Evolutionary conservation across 1,140 invertebrate species (phyloP), one percentile per base, ranked within the genome.

Genomic region (Belonocnema kinseyi): DNA sequence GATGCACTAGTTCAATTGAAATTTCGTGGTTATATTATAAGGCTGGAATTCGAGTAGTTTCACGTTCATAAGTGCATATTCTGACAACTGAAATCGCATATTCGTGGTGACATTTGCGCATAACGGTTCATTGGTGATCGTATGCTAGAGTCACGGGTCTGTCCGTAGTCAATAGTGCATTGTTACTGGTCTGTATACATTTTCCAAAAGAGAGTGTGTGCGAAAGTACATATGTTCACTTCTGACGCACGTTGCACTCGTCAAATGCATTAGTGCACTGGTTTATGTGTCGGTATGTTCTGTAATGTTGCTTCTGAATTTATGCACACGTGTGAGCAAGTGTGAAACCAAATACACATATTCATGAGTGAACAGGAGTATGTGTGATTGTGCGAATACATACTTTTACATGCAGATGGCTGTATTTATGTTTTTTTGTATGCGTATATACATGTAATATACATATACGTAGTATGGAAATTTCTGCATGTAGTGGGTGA

Each of bases 201-300:
- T 8, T 19, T 8, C n/a, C 33, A 50, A 73, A 71, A 81, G 73
- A 58, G 76, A 53, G 77, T 58, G 26, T 33, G 26, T 75, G 50
- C 33, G 5, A 33, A 33, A 56, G 52, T 81, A 85, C 78, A 80
- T 81, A 79, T 73, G 77, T 82, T 76, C 83, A 79, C 78, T 53
- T 75, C 75, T 74, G 33, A 70, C 74, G 78, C 84, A 77, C 77
- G 74, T 76, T 83, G 75, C 72, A 77, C 78, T 87, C 87, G 80
- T 88, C 86, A 86, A 80, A 85, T 78, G 84, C 81, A 88, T 88
- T 87, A 89, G 85, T 82, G 77, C 83, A 77, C 76, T 83, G 83
- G 82, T 87, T 87, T 84, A 83, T 80, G 81, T 73, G 78, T 75
- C 77, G 81, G 71, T 13, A 17, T 76, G 75, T 61, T 53, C 75